A percentile compares a stretch with the other conserved stretches of the same genome.
Evolutionary conservation across 2,888 invertebrate genomes (phyloP).

Genomic region (Alcis repandata): DNA sequence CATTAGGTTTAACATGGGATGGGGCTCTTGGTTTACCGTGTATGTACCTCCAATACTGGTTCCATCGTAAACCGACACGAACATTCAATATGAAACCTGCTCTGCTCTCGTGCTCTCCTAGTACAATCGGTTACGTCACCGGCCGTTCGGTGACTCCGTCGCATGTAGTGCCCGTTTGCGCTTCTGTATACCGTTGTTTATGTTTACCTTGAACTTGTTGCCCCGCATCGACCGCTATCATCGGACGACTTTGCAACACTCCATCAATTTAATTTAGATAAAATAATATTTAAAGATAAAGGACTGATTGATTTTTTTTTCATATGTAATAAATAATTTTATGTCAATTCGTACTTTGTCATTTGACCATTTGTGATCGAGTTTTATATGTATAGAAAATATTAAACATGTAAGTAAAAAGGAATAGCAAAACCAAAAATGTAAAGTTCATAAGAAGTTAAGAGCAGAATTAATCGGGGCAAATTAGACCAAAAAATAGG

Average conservation of each 20-base stretch:
- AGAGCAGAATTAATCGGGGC: too few relatives aligned
- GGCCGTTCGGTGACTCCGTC: constrained; percentile 49
- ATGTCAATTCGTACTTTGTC: too few relatives aligned
- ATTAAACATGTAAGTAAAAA: too few relatives aligned
- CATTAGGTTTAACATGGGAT: neutral
- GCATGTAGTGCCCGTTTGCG: constrained; percentile 23
- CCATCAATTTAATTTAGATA: neutral
- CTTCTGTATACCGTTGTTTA: constrained; percentile 20
- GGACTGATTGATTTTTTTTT: too few relatives aligned
- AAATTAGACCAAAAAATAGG: too few relatives aligned
- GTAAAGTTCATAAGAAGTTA: too few relatives aligned
- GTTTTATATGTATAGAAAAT: too few relatives aligned
- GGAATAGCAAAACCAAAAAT: too few relatives aligned
- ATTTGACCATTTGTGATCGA: too few relatives aligned
- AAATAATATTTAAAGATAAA: too few relatives aligned
- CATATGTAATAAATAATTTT: too few relatives aligned
- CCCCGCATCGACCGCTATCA: constrained; percentile 7
- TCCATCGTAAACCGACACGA: neutral
- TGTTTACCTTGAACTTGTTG: constrained; percentile 42
- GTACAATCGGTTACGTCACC: constrained; percentile 79
- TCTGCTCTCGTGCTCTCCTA: constrained; percentile 60
- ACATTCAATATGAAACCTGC: constrained; percentile 47
- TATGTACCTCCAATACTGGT: constrained; percentile 14
- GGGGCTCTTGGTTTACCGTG: too few relatives aligned
- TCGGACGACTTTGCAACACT: constrained; percentile 1